Conservation (phyloP, 2,888 invertebrate species). For the Epirrita christyi region DNA sequence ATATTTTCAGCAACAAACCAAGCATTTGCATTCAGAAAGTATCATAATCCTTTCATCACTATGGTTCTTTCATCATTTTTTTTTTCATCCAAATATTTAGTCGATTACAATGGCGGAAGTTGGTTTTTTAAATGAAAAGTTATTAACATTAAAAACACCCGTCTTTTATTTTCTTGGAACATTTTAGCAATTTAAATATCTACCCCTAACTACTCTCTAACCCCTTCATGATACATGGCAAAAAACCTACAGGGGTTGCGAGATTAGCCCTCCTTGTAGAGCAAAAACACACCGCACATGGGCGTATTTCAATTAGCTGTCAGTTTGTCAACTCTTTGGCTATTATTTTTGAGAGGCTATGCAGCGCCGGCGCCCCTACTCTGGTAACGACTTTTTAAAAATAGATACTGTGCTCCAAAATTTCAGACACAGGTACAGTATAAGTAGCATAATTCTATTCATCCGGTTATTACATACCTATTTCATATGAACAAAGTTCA, state of each 20-base stretch:
- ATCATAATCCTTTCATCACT: too few species aligned
- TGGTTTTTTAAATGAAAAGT: too few species aligned
- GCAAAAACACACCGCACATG: slow-evolving; percentile 80
- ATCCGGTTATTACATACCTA: too few species aligned
- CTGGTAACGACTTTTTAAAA: slow-evolving; percentile 40
- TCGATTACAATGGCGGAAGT: too few species aligned
- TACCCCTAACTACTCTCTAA: slow-evolving; percentile 58
- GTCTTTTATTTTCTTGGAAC: slow-evolving; percentile 19
- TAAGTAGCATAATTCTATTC: too few species aligned
- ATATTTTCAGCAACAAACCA: too few species aligned
- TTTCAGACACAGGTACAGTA: neutral
- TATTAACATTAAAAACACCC: too few species aligned
- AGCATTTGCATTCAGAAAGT: too few species aligned
- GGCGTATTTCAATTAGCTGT: slow-evolving; percentile 84
- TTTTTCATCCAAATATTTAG: too few species aligned
- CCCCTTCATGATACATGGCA: slow-evolving; percentile 65
- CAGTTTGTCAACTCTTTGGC: slow-evolving; percentile 78
- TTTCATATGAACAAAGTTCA: too few species aligned
- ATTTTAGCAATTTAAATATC: slow-evolving; percentile 50
- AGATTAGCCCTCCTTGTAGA: slow-evolving; percentile 75
- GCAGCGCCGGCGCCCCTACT: slow-evolving; percentile 39
- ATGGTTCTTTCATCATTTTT: too few species aligned
- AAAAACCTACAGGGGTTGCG: slow-evolving; percentile 64
- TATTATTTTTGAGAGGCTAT: slow-evolving; percentile 55
- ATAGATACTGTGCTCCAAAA: slow-evolving; percentile 27